These are phyloP conservation scores for Sinelater perroti DNA, from an alignment of 2,888 invertebrate species.

Conservation along the genomic window DNA sequence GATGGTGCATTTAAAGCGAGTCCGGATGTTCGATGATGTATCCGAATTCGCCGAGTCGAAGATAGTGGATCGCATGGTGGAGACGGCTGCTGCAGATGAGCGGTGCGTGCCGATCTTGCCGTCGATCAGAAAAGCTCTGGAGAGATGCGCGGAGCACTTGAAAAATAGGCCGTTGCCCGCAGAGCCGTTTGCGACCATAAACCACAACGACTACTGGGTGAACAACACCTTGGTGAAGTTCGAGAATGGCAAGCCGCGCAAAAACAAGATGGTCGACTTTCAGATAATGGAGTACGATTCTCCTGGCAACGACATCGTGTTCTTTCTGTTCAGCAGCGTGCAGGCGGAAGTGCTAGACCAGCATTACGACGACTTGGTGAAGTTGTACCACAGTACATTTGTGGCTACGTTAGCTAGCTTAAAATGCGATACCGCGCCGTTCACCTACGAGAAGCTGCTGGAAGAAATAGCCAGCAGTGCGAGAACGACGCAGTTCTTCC, in stretches of 20 bases:
- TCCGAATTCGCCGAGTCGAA: slow-evolving; percentile 26
- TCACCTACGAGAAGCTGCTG: slow-evolving; percentile 56
- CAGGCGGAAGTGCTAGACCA: slow-evolving; percentile 55
- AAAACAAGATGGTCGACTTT: slow-evolving; percentile 65
- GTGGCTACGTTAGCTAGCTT: slow-evolving; percentile 55
- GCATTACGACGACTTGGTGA: slow-evolving; percentile 60
- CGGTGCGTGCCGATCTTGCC: slow-evolving; percentile 32
- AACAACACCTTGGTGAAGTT: slow-evolving; percentile 67
- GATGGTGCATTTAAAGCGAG: slow-evolving; percentile 51
- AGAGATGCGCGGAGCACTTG: slow-evolving; percentile 19
- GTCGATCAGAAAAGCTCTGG: slow-evolving; percentile 38
- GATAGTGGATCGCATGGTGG: slow-evolving; percentile 29
- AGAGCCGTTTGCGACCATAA: slow-evolving; percentile 63
- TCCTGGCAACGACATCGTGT: slow-evolving; percentile 63
- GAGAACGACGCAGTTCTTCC: slow-evolving; percentile 54
- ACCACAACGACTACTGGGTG: slow-evolving; percentile 67
- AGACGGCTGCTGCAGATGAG: slow-evolving; percentile 24
- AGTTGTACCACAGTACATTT: slow-evolving; percentile 62
- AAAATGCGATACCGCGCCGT: slow-evolving; percentile 48
- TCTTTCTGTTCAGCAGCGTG: slow-evolving; percentile 64
- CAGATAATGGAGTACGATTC: slow-evolving; percentile 64
- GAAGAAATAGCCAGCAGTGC: slow-evolving; percentile 56
- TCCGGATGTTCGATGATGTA: slow-evolving; percentile 25
- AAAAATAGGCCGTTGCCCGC: slow-evolving; percentile 39
- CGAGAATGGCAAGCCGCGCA: slow-evolving; percentile 45